These are phyloP conservation scores for Euphydryas editha DNA, from an alignment of 2,888 invertebrate genomes.

Conservation along the genomic window DNA sequence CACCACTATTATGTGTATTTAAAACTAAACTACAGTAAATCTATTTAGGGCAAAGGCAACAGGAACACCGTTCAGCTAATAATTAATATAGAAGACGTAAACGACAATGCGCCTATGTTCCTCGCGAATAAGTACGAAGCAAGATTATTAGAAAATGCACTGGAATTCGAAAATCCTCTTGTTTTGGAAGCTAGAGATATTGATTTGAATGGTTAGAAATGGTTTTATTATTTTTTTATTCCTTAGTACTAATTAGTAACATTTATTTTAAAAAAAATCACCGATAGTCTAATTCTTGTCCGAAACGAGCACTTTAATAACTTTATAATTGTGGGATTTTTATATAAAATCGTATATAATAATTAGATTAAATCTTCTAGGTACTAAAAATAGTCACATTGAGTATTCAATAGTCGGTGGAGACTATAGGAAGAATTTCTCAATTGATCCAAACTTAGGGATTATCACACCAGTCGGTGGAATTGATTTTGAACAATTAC, in stretches of 20 bases:
- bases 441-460: constrained; percentile 90
- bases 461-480: constrained; percentile 86
- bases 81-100: constrained; percentile 92
- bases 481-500: constrained; percentile 92
- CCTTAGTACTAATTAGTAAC: neutral
- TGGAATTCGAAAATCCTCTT: constrained; percentile 89
- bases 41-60: constrained; percentile 49
- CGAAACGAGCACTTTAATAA: too few relatives aligned
- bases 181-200: constrained; percentile 92
- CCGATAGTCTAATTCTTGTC: too few relatives aligned
- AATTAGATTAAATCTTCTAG: constrained; percentile 60
- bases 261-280: too few relatives aligned
- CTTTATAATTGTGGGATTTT: too few relatives aligned
- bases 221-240: neutral
- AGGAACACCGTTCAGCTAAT: constrained; percentile 93
- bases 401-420: constrained; percentile 91
- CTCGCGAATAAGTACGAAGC: constrained; percentile 92
- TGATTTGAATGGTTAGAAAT: constrained; percentile 89
- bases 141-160: constrained; percentile 91
- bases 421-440: constrained; percentile 90
- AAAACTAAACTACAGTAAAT: constrained; percentile 1
- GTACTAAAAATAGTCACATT: constrained; percentile 93
- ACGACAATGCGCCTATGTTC: constrained; percentile 95
- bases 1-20: too few relatives aligned
- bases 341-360: too few relatives aligned